Evolutionary conservation across 2,113 vertebrate species (phyloP).

Genomic region (Neolamprologus variostigma): DNA sequence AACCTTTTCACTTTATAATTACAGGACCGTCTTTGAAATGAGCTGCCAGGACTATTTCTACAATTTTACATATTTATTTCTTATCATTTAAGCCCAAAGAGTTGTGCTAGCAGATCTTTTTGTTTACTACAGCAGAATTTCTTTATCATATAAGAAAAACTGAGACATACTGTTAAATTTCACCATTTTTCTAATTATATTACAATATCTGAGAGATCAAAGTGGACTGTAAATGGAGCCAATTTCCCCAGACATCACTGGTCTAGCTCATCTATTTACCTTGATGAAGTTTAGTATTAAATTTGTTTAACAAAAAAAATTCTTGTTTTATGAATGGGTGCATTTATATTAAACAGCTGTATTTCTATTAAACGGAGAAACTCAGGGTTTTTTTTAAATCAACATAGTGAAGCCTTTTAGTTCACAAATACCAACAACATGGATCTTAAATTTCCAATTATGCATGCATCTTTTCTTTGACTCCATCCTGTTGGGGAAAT

Average conservation of each 20-base stretch:
- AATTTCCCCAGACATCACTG: neutral
- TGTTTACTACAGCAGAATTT: neutral
- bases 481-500: neutral
- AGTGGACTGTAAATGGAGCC: neutral
- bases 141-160: neutral
- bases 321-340: neutral
- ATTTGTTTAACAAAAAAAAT: neutral
- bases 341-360: neutral
- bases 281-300: neutral
- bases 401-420: neutral
- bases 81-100: neutral
- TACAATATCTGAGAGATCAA: neutral
- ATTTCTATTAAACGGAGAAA: neutral
- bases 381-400: accelerated
- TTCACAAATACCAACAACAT: neutral
- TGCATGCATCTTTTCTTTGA: neutral
- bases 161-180: neutral
- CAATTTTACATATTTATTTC: neutral
- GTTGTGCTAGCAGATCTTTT: neutral
- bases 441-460: neutral
- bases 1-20: neutral
- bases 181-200: neutral
- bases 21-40: neutral
- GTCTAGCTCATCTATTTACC: neutral
- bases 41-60: neutral